Evolutionary conservation across 2,888 invertebrate genomes (phyloP).

Genomic region (Gerosis bhagava): DNA sequence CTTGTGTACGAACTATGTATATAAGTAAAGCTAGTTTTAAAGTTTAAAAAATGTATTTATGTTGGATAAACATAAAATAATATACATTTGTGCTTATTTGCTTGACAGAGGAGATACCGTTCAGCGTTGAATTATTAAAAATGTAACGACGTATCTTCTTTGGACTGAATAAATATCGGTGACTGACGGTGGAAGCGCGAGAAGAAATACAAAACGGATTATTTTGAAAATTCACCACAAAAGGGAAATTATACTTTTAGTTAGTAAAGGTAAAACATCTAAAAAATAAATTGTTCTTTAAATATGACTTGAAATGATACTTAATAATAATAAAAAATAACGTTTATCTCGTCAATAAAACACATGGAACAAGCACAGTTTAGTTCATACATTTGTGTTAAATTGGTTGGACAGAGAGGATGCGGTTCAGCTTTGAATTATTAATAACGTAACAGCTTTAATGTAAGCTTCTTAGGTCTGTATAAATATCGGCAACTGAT

Average conservation of each 20-base stretch:
- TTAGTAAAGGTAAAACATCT: too few species aligned
- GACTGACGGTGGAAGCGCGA: slow-evolving; percentile 35
- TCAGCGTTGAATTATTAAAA: slow-evolving; percentile 73
- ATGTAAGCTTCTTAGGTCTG: slow-evolving; percentile 77
- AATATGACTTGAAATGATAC: too few species aligned
- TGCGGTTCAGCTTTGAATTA: slow-evolving; percentile 68
- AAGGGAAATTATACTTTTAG: background rate
- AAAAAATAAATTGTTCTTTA: too few species aligned
- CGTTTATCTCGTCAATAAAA: too few species aligned
- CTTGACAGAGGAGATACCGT: slow-evolving; percentile 64
- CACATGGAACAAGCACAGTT: too few species aligned
- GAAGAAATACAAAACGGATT: slow-evolving; percentile 27
- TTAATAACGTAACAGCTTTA: slow-evolving; percentile 68
- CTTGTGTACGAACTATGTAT: too few species aligned
- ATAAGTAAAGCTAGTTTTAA: too few species aligned
- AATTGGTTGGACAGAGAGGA: slow-evolving; percentile 64
- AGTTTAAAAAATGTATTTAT: slow-evolving; percentile 4
- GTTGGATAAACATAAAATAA: slow-evolving; percentile 38
- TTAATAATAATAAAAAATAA: too few species aligned
- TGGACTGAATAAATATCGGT: slow-evolving; percentile 61
- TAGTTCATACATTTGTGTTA: slow-evolving; percentile 55
- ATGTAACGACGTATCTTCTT: slow-evolving; percentile 71
- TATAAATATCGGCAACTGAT: slow-evolving; percentile 49
- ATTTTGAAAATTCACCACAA: slow-evolving; percentile 1
- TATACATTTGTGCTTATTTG: slow-evolving; percentile 58